Evolutionary conservation across 2,113 vertebrate species (phyloP).

Genomic region (Psophia crepitans): DNA sequence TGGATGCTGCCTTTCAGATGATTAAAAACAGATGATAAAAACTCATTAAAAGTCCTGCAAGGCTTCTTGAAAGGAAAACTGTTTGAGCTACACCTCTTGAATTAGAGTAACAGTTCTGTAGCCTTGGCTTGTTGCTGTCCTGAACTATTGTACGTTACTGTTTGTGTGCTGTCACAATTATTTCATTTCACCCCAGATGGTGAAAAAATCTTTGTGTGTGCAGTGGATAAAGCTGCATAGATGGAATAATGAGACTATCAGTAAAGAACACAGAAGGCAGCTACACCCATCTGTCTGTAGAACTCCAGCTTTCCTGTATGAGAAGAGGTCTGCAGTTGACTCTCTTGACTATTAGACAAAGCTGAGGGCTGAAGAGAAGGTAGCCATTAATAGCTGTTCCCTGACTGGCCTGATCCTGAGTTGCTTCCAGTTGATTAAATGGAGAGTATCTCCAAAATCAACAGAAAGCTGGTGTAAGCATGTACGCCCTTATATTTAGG

Average conservation of each 20-base stretch:
- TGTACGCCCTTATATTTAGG: neutral
- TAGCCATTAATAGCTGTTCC: neutral
- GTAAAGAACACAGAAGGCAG: neutral
- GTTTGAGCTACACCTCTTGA: neutral
- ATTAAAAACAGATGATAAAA: neutral
- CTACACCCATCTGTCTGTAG: neutral
- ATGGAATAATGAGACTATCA: neutral
- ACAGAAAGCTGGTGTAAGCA: neutral
- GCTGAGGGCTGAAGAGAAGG: neutral
- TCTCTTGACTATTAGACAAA: neutral
- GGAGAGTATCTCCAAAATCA: neutral
- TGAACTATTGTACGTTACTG: neutral
- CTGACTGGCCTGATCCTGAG: neutral
- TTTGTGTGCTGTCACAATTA: constrained; percentile 41
- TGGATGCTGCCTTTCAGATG: neutral
- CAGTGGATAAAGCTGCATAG: neutral
- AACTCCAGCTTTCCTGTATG: neutral
- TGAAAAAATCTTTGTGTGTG: constrained; percentile 14
- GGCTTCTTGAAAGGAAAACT: neutral
- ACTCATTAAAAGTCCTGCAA: neutral
- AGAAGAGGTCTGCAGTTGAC: neutral
- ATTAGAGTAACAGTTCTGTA: constrained; percentile 48
- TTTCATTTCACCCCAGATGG: constrained; percentile 2
- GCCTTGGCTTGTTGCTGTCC: constrained; percentile 38
- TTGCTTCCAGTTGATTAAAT: neutral